phyloP scores from a whole-genome alignment of 2,113 vertebrate species.

The Promerops cafer region DNA sequence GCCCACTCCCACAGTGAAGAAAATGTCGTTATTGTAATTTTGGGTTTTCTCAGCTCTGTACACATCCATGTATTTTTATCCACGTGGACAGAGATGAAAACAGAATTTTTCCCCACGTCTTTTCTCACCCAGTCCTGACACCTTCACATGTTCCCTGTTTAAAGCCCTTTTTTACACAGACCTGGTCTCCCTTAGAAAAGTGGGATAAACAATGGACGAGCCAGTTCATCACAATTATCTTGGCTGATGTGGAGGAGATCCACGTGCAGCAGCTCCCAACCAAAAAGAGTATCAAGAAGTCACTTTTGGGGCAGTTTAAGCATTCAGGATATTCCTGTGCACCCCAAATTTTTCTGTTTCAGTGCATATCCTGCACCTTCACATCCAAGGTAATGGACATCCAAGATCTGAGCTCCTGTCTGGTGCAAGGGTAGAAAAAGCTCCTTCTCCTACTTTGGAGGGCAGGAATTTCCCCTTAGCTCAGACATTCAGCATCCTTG shows the following conservation, averaged over 20 bases:
- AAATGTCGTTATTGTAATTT: not conserved
- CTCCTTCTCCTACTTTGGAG: not conserved
- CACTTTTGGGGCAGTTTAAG: not conserved
- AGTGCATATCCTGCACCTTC: not conserved
- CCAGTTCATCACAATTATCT: not conserved
- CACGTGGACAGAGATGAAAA: not conserved
- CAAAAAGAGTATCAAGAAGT: not conserved
- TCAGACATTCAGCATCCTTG: not conserved
- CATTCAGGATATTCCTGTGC: not conserved
- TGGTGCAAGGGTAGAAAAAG: not conserved
- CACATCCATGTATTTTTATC: not conserved
- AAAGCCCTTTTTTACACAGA: fast-evolving
- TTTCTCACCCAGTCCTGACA: not conserved
- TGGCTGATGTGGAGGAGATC: not conserved
- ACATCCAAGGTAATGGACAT: not conserved
- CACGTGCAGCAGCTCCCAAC: not conserved
- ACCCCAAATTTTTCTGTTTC: not conserved
- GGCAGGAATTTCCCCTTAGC: not conserved
- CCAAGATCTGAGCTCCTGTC: not conserved
- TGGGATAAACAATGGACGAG: not conserved
- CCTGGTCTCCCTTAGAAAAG: not conserved
- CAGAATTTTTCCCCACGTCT: fast-evolving
- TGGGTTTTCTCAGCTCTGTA: fast-evolving
- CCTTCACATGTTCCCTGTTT: not conserved
- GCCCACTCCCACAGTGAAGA: fast-evolving